phyloP scores from a whole-genome alignment of 2,888 invertebrate genomes.

The Synanthedon andrenaeformis region DNA sequence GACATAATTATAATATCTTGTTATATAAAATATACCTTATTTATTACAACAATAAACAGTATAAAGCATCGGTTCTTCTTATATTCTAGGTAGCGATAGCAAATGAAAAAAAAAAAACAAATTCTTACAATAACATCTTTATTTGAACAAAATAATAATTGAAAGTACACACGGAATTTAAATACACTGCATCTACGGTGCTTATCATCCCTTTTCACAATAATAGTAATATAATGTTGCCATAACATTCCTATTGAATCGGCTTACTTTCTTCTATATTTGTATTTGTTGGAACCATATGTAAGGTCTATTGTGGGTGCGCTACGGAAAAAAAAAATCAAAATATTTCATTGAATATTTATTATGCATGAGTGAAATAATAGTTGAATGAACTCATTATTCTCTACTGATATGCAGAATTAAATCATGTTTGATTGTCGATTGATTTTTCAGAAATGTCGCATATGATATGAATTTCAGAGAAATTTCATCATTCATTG shows the following conservation, averaged over 20 bases:
- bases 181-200: constrained; percentile 39
- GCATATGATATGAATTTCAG: no score
- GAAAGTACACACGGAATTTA: constrained; percentile 40
- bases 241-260: constrained; percentile 1
- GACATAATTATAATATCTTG: no score
- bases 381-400: no score
- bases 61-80: no score
- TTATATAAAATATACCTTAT: no score
- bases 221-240: neutral
- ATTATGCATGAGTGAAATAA: no score
- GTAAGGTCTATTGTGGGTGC: constrained; percentile 60
- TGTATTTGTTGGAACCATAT: constrained; percentile 57
- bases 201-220: constrained; percentile 10
- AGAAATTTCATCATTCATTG: no score
- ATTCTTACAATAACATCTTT: constrained; percentile 49
- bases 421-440: no score
- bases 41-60: no score
- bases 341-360: neutral
- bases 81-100: neutral
- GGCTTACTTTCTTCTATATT: constrained; percentile 50
- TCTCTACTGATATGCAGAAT: no score
- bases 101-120: neutral
- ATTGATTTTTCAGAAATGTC: no score
- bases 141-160: constrained; percentile 30
- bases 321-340: constrained; percentile 55